Evolutionary conservation across 2,113 vertebrate species (phyloP).

Genomic region (Festucalex cinctus): DNA sequence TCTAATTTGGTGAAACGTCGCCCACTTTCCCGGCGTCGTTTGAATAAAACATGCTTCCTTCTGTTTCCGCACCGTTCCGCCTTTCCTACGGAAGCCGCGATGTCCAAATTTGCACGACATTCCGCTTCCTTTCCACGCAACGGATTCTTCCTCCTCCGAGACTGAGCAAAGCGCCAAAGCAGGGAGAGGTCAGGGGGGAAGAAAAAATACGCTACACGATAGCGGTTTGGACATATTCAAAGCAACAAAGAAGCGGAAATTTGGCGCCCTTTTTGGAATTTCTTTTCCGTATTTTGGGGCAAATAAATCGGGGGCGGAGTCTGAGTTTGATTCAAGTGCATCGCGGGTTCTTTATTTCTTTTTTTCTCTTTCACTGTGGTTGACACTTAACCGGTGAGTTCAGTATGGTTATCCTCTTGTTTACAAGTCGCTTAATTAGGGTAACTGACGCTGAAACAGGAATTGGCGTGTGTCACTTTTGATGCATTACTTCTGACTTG

Average conservation of each 20-base stretch:
- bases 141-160: constrained; percentile 38
- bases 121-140: constrained; percentile 49
- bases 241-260: neutral
- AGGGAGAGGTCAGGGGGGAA: neutral
- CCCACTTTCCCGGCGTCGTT: neutral
- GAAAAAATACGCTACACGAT: neutral
- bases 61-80: constrained; percentile 19
- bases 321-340: constrained; percentile 18
- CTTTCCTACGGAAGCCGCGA: constrained; percentile 40
- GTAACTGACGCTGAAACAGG: neutral
- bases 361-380: constrained; percentile 21
- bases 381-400: constrained; percentile 56
- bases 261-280: neutral
- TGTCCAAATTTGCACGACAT: constrained; percentile 19
- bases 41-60: neutral
- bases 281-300: neutral
- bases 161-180: neutral
- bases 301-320: constrained; percentile 22
- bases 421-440: neutral
- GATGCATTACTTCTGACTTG: no score
- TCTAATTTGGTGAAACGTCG: constrained; percentile 32
- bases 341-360: constrained; percentile 10
- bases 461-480: neutral
- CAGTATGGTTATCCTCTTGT: constrained; percentile 8
- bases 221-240: neutral